These are phyloP conservation scores for Alces alces DNA, from an alignment of 2,113 vertebrate genomes.

Conservation along the genomic window DNA sequence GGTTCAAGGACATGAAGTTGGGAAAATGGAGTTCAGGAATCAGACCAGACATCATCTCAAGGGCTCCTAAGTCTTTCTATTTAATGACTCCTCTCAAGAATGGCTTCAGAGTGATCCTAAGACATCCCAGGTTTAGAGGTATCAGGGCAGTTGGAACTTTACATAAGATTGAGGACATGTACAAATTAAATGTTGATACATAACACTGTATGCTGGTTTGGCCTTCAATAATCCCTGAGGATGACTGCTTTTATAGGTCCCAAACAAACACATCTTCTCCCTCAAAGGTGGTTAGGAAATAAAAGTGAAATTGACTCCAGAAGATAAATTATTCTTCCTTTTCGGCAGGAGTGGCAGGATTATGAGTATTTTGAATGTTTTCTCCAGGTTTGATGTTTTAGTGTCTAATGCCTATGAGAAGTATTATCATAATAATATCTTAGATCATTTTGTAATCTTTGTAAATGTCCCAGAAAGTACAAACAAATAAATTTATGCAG, in stretches of 20 bases:
- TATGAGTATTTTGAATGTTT: background rate
- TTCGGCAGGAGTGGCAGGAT: background rate
- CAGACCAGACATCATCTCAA: background rate
- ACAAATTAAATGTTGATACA: background rate
- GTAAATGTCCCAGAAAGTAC: background rate
- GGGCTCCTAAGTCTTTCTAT: background rate
- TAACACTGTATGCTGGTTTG: accelerated
- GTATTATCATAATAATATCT: background rate
- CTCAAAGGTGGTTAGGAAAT: background rate
- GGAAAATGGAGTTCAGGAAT: background rate
- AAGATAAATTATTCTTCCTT: background rate
- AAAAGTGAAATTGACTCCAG: background rate
- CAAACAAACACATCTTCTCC: background rate
- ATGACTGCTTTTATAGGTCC: background rate
- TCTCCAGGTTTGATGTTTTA: background rate
- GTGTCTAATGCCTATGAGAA: background rate
- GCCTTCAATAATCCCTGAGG: background rate
- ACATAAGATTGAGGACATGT: background rate
- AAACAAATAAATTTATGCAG: background rate
- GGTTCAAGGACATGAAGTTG: background rate
- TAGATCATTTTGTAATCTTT: background rate
- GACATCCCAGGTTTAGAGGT: background rate
- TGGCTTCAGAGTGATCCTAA: background rate
- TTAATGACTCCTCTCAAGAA: background rate
- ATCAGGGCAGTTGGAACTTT: background rate